Conservation (phyloP, 2,113 vertebrate species). For the Furnarius figulus region DNA sequence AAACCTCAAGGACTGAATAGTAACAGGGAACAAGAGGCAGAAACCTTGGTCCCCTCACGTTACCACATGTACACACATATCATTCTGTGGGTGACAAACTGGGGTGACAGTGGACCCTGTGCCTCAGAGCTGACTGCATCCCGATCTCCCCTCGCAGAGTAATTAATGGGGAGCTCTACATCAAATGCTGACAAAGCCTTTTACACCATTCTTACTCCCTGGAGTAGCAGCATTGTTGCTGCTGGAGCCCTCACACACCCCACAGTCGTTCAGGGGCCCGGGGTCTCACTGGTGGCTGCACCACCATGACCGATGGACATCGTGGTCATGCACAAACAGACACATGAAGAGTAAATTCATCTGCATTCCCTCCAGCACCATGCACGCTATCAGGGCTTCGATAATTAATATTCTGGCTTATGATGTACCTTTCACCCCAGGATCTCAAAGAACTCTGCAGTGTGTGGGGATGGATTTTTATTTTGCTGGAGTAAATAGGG, state of each 20-base stretch:
- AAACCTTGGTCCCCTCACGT: background rate
- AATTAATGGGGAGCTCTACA: background rate
- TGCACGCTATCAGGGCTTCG: background rate
- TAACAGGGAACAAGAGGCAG: background rate
- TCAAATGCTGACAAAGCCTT: background rate
- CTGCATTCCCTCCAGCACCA: background rate
- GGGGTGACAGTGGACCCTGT: rapidly evolving
- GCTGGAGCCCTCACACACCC: background rate
- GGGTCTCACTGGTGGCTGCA: background rate
- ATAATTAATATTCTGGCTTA: slow-evolving; percentile 37
- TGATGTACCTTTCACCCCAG: slow-evolving; percentile 12
- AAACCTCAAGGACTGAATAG: background rate
- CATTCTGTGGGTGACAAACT: background rate
- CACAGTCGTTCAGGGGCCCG: rapidly evolving
- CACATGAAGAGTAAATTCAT: background rate
- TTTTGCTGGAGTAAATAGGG: slow-evolving; percentile 12
- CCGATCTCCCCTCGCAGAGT: background rate
- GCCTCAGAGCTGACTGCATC: background rate
- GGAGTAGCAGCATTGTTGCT: background rate
- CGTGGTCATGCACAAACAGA: background rate
- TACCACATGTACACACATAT: rapidly evolving
- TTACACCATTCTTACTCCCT: background rate
- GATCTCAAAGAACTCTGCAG: slow-evolving; percentile 7
- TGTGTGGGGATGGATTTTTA: background rate
- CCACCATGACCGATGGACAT: rapidly evolving